Evolutionary conservation across 2,888 invertebrate species (phyloP).

Genomic region (Ophioninae sp.): DNA sequence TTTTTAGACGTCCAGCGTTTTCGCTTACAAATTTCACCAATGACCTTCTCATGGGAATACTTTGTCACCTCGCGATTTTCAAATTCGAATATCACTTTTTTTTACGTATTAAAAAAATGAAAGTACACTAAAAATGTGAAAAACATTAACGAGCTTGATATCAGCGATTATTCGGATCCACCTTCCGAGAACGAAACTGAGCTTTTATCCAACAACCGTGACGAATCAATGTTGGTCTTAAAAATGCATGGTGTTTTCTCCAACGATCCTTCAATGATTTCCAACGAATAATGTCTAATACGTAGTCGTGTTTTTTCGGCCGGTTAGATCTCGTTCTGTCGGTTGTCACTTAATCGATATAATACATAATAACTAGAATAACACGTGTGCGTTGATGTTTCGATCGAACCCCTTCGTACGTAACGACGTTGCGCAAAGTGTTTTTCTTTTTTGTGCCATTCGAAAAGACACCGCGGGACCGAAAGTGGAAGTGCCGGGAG

Average conservation of each 20-base stretch:
- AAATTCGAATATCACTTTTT: neutral
- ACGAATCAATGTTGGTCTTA: too few species aligned
- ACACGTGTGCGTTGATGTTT: constrained; percentile 63
- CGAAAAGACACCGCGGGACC: neutral
- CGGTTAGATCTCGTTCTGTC: neutral
- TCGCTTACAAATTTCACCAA: neutral
- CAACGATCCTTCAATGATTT: neutral
- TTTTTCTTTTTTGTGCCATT: constrained; percentile 1
- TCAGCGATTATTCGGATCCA: too few species aligned
- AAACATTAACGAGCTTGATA: neutral
- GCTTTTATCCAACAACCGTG: too few species aligned
- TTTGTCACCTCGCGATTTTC: neutral
- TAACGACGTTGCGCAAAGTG: constrained; percentile 15
- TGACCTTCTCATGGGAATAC: neutral
- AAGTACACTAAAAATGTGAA: neutral
- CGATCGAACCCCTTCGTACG: constrained; percentile 9
- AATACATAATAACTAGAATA: constrained; percentile 70
- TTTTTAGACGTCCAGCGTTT: too few species aligned
- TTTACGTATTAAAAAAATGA: neutral
- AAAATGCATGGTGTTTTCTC: too few species aligned
- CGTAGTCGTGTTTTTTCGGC: neutral
- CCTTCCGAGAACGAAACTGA: too few species aligned
- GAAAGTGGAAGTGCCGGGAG: neutral
- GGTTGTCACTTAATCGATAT: constrained; percentile 34
- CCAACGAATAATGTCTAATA: neutral